phyloP scores from a whole-genome alignment of 2,113 vertebrate genomes.

The Gnathonemus echidnorhynchus region DNA sequence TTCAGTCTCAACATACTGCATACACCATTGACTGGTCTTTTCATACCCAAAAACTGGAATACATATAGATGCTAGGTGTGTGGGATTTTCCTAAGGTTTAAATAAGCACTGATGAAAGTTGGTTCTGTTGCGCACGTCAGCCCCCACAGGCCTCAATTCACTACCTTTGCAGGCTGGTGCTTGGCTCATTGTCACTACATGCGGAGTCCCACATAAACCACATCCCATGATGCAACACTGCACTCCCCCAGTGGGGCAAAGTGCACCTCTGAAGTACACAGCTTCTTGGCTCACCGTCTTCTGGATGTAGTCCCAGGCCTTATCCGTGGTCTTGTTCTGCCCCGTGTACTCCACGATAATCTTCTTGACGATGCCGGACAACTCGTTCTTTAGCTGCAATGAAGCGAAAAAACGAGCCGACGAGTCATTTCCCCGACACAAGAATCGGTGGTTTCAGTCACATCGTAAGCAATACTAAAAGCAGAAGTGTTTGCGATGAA shows the following conservation, averaged over 20 bases:
- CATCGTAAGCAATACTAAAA: neutral
- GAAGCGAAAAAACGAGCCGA: neutral
- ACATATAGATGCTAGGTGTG: neutral
- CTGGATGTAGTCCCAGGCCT: slow-evolving; percentile 87
- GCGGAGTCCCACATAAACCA: neutral
- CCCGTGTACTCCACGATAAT: slow-evolving; percentile 65
- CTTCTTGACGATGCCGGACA: slow-evolving; percentile 55
- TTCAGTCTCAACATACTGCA: neutral
- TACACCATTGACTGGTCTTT: neutral
- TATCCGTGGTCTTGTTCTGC: slow-evolving; percentile 55
- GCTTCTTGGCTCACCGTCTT: slow-evolving; percentile 54
- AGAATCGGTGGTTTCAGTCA: neutral
- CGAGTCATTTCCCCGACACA: neutral
- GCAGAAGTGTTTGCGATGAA: neutral
- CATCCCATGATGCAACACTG: neutral
- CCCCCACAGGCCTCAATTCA: neutral
- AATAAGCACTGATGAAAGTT: neutral
- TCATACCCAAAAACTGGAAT: neutral
- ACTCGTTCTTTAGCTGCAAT: slow-evolving; percentile 71
- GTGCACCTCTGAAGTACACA: neutral
- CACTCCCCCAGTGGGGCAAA: neutral
- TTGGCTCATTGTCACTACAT: neutral
- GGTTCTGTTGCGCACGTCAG: neutral
- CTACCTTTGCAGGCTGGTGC: neutral
- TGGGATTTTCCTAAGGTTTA: neutral